These are phyloP conservation scores for Botia almorhae DNA, from an alignment of 2,797 vertebrate species.

Conservation along the genomic window DNA sequence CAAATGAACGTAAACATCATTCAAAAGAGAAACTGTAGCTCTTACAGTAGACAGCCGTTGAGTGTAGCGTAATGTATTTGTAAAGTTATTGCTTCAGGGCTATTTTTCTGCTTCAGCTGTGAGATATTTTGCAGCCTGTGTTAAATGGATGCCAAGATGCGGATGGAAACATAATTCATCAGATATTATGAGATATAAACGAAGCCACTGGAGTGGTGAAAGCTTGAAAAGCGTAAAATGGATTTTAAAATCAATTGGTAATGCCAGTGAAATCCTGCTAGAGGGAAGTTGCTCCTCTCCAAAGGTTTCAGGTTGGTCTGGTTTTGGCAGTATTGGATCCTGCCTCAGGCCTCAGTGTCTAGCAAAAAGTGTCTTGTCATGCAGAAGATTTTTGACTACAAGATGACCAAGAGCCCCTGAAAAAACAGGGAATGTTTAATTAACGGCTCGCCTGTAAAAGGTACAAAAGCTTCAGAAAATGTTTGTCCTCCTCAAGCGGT, in stretches of 20 bases:
- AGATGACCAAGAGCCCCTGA: background rate
- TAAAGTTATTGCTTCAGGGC: background rate
- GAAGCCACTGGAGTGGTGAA: slow-evolving; percentile 20
- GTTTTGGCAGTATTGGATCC: no score
- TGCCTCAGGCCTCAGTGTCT: background rate
- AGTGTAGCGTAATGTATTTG: background rate
- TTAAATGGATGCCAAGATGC: background rate
- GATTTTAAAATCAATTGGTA: slow-evolving; percentile 42
- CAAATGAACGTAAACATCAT: no score
- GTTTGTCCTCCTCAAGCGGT: background rate
- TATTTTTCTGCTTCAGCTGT: background rate
- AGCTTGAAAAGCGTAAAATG: slow-evolving; percentile 35
- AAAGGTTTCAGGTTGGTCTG: slow-evolving; percentile 9
- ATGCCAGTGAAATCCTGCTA: background rate
- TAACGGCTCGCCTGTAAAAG: background rate
- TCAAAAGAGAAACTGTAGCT: no score
- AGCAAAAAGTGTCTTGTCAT: slow-evolving; percentile 8
- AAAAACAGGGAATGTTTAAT: background rate
- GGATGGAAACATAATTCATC: slow-evolving; percentile 25
- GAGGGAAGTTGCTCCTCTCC: background rate
- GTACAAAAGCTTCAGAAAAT: background rate
- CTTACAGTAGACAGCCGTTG: no score
- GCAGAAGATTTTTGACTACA: background rate
- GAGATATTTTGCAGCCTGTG: background rate
- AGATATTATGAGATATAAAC: slow-evolving; percentile 1